Conservation (phyloP, 2,113 vertebrate species). For the Scomber japonicus region DNA sequence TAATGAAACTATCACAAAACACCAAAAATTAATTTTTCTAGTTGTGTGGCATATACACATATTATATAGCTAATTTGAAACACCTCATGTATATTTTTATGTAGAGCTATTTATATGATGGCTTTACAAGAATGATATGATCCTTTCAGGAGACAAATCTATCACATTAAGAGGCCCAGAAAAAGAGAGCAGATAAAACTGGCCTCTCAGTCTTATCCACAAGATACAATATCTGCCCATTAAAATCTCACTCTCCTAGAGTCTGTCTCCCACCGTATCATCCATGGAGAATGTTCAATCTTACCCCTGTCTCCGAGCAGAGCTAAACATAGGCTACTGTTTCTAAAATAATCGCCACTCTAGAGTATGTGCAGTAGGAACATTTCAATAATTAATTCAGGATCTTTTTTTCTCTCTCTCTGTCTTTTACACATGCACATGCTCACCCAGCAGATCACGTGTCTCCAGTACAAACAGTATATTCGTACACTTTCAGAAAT, state of each 20-base stretch:
- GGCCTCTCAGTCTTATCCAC: constrained; percentile 38
- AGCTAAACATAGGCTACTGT: constrained; percentile 65
- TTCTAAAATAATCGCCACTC: constrained; percentile 58
- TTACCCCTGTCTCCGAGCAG: constrained; percentile 16
- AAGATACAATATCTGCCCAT: constrained; percentile 52
- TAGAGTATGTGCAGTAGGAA: constrained; percentile 43
- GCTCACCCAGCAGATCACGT: constrained; percentile 26
- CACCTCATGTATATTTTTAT: too few species aligned
- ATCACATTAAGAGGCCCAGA: constrained; percentile 15
- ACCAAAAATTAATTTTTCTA: too few species aligned
- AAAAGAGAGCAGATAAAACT: not conserved
- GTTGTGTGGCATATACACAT: too few species aligned
- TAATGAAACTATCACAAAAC: too few species aligned
- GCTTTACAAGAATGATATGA: not conserved
- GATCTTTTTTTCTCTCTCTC: constrained; percentile 28
- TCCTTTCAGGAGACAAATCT: not conserved
- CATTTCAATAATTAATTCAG: constrained; percentile 73
- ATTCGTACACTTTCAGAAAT: constrained; percentile 36
- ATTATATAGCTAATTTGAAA: too few species aligned
- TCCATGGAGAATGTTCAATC: constrained; percentile 36
- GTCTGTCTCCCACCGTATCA: constrained; percentile 38
- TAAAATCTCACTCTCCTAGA: constrained; percentile 22
- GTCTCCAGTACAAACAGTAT: constrained; percentile 6
- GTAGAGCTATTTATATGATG: too few species aligned
- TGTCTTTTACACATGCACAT: constrained; percentile 25